Conservation (phyloP, 2,888 invertebrate species). For the Shargacucullia verbasci region DNA sequence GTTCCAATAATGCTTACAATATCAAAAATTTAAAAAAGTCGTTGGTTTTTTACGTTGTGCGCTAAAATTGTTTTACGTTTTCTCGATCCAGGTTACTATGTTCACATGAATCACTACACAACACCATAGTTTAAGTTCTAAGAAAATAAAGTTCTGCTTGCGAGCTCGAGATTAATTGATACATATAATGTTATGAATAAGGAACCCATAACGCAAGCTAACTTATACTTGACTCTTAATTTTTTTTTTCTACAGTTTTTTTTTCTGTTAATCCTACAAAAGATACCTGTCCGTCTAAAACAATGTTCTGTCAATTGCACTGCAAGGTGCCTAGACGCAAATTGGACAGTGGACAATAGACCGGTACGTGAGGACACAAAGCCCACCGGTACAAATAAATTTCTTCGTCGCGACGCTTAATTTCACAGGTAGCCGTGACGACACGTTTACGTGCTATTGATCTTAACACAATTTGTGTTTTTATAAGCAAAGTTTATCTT, state of each 20-base stretch:
- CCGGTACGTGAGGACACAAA: slow-evolving; percentile 80
- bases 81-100: no score
- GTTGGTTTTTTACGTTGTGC: no score
- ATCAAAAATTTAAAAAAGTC: no score
- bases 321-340: slow-evolving; percentile 78
- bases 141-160: no score
- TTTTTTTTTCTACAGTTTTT: slow-evolving; percentile 11
- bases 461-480: slow-evolving; percentile 35
- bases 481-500: slow-evolving; percentile 25
- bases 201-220: slow-evolving; percentile 29
- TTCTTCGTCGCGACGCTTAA: slow-evolving; percentile 70
- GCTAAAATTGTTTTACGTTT: no score
- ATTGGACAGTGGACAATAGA: slow-evolving; percentile 66
- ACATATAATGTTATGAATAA: no score
- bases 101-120: no score
- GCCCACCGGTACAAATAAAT: slow-evolving; percentile 65
- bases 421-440: slow-evolving; percentile 76
- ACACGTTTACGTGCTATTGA: slow-evolving; percentile 74
- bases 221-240: slow-evolving; percentile 14
- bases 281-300: slow-evolving; percentile 81
- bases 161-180: no score
- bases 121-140: no score
- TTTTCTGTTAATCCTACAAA: slow-evolving; percentile 49
- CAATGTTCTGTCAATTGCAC: slow-evolving; percentile 82
- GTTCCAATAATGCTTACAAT: no score